These are phyloP conservation scores for Corydoras sp. DNA, from an alignment of 2,113 vertebrate species.

Conservation along the genomic window DNA sequence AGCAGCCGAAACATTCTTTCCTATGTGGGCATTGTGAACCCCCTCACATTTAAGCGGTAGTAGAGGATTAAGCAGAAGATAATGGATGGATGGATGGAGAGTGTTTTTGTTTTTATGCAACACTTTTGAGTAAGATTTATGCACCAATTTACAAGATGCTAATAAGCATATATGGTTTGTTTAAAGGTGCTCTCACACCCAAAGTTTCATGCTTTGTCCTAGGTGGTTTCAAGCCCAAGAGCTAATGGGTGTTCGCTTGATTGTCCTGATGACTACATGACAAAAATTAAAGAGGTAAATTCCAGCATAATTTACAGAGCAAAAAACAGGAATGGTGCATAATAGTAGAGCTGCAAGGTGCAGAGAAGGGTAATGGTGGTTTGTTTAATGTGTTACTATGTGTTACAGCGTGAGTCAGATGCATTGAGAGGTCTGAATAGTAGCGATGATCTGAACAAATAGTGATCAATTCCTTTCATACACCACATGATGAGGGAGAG, in stretches of 20 bases:
- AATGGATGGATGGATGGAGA: no score
- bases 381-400: constrained; percentile 41
- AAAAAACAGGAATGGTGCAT: constrained; percentile 11
- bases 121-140: no score
- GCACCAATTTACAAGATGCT: no score
- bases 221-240: constrained; percentile 8
- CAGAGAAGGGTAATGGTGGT: constrained; percentile 36
- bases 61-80: no score
- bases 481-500: constrained; percentile 27
- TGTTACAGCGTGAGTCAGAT: constrained; percentile 40
- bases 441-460: constrained; percentile 45
- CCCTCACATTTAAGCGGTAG: no score
- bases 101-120: no score
- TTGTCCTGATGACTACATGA: constrained; percentile 15
- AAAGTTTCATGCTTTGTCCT: constrained; percentile 12
- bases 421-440: constrained; percentile 46
- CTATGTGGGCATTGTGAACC: no score
- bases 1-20: no score
- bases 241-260: constrained; percentile 11
- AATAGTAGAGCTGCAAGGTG: constrained; percentile 8
- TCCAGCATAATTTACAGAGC: constrained; percentile 11
- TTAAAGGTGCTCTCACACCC: no score
- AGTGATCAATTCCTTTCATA: constrained; percentile 48
- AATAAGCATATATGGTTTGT: no score
- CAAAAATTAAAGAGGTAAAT: constrained; percentile 6